Percentiles rank a stretch among this genome's conserved stretches.
These are phyloP conservation scores for Matsumyia berberina DNA, from an alignment of 2,888 invertebrate species.

Conservation along the genomic window DNA sequence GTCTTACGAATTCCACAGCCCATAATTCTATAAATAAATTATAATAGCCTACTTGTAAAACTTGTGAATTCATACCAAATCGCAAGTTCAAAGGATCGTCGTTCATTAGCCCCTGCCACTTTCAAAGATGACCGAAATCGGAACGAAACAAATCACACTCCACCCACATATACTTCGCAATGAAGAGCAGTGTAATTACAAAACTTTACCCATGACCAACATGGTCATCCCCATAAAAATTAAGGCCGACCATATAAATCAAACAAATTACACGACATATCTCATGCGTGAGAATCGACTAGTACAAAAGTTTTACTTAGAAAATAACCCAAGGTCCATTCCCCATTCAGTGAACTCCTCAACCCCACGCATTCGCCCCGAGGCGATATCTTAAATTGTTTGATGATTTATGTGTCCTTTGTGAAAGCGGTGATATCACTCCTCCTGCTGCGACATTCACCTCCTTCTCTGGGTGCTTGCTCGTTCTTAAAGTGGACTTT, in stretches of 20 bases:
- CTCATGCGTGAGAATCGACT: slow-evolving; percentile 72
- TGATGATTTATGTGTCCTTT: slow-evolving; percentile 70
- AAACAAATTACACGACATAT: slow-evolving; percentile 69
- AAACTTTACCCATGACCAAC: slow-evolving; percentile 62
- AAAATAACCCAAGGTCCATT: not conserved
- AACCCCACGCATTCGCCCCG: not conserved
- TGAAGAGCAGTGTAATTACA: slow-evolving; percentile 55
- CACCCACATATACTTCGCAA: not conserved
- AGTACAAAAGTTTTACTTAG: slow-evolving; percentile 56
- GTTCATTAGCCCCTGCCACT: slow-evolving; percentile 30
- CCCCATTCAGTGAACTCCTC: slow-evolving; percentile 3
- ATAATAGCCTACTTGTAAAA: slow-evolving; percentile 11
- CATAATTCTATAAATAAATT: slow-evolving; percentile 20
- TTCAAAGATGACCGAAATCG: slow-evolving; percentile 52
- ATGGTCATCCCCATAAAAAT: slow-evolving; percentile 66
- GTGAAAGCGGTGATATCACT: slow-evolving; percentile 45
- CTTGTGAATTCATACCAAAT: slow-evolving; percentile 5
- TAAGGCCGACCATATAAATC: slow-evolving; percentile 69
- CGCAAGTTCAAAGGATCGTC: slow-evolving; percentile 61
- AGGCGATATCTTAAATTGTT: slow-evolving; percentile 66
- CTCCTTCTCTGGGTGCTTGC: not conserved
- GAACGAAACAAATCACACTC: slow-evolving; percentile 39
- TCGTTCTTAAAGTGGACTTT: slow-evolving; percentile 29
- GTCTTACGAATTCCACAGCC: not conserved
- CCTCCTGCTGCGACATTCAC: not conserved